Base-by-base conservation (phyloP, 92 coral and sea anemone genomes). In the Siderastrea radians region DNA sequence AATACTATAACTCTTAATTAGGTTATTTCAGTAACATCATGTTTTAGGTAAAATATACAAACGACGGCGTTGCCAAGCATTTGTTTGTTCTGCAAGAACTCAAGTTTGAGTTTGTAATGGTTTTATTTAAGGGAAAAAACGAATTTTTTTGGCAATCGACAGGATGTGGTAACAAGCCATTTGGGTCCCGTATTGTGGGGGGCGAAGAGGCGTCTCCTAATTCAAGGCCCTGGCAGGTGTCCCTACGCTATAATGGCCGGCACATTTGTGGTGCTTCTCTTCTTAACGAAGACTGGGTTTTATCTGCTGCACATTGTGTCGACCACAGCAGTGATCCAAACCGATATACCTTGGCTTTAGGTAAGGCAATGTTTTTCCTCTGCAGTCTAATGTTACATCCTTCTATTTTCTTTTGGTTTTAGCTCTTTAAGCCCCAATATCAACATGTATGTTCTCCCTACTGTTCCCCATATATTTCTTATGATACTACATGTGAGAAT, bases 221-320 rank as follows among this genome's bases (percentile, higher is more conserved):
- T 67, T 90, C 93, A 12, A 85, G 51, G 75, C 51, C 75, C n/a
- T 70, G 53, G 57, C 55, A 17, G 46, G 14, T 17, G 1, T 74
- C 63, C 13, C 79, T 90, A 16, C 85, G 64, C 69, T 54, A 54
- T 15, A 46, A 65, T 64, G 87, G 87, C 14, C 4, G 80, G 80
- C 12, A 84, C 75, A 55, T 19, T 58, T 48, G 93, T 86, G 93
- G 93, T 11, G 93, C 93, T 14, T 74, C 93, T 26, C 76, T 90
- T 50, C 49, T 90, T 0, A 90, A 68, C 53, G 61, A 83, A 3
- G 48, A 48, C 11, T 90, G 93, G 93, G 90, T 79, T 43, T 38
- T 90, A 11, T 77, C 90, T 15, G 93, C 93, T 0, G 93, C 93
- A 16, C 93, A 90, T 52, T 90, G 93, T 49, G 93, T 90, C 2